Evolutionary conservation across 1,140 invertebrate genomes (phyloP), one percentile per base, ranked within the genome.

Genomic region (Fopius arisanus): DNA sequence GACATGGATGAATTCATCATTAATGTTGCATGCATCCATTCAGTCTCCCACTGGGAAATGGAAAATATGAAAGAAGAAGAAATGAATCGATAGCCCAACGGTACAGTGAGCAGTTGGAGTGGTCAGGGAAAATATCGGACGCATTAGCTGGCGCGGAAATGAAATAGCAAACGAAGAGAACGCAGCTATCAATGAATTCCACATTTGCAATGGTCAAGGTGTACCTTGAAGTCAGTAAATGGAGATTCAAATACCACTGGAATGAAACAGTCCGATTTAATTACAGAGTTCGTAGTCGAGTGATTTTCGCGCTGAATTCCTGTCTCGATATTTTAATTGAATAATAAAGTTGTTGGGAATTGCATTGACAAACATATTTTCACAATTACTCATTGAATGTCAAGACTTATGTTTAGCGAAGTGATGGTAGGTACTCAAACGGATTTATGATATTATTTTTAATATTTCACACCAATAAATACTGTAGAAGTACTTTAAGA

Each of bases 111-210:
- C 40, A 19, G 66, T 41, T 66, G 16, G 41, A 48, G 41, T 48
- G 41, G 41, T 48, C 41, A 48, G 41, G 41, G 28, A 3, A 9
- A 29, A 33, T 2, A 16, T 26, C 23, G 31, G 37, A 16, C n/a
- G 40, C 66, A 41, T 67, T 33, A n/a, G 33, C 26, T 41, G 40
- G 21, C 14, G 19, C 21, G 7, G 7, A 21, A 40, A 41, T 67
- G 31, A 16, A 31, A 29, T 41, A 40, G 66, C 31, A 41, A 40
- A n/a, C 66, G 40, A 41, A 67, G 16, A 33, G 54, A 33, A 14
- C 41, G 66, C 40, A 33, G 66, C 19, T 26, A 67, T 67, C 66
- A 37, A 67, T 67, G 14, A 41, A 67, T 67, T 41, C 37, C 2
- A 23, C 16, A 19, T 67, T 21, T 29, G 29, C 63, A 66, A n/a